These are phyloP conservation scores for Heliconius ismenius DNA, from an alignment of 2,888 invertebrate genomes.

Conservation along the genomic window DNA sequence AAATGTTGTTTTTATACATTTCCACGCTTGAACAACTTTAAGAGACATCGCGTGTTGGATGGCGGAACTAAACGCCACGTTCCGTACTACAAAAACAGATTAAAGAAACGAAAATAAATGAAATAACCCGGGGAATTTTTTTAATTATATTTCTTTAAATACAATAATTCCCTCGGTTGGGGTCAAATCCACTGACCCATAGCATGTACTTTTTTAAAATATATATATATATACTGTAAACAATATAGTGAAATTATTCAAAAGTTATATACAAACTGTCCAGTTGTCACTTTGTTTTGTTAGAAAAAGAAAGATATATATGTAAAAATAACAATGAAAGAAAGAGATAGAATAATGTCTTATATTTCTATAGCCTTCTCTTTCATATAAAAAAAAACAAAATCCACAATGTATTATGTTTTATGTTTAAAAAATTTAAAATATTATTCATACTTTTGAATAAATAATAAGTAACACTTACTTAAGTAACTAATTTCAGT, in stretches of 20 bases:
- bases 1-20: background rate
- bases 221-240: conserved; percentile 2
- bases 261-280: conserved; percentile 4
- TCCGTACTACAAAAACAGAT: background rate
- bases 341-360: background rate
- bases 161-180: background rate
- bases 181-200: background rate
- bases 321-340: background rate
- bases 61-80: background rate
- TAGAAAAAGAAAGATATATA: background rate
- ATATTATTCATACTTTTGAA: no score
- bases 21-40: background rate
- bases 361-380: background rate
- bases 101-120: background rate
- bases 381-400: background rate
- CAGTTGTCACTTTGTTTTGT: conserved; percentile 6
- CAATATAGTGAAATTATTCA: background rate
- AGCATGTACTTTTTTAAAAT: background rate
- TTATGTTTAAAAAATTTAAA: background rate
- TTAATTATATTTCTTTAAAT: background rate
- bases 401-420: background rate
- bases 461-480: no score
- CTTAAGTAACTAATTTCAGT: no score
- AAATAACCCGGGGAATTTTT: no score
- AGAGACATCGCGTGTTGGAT: background rate